These are phyloP conservation scores for Pituophis catenifer DNA, from an alignment of 2,113 vertebrate species.

Conservation along the genomic window DNA sequence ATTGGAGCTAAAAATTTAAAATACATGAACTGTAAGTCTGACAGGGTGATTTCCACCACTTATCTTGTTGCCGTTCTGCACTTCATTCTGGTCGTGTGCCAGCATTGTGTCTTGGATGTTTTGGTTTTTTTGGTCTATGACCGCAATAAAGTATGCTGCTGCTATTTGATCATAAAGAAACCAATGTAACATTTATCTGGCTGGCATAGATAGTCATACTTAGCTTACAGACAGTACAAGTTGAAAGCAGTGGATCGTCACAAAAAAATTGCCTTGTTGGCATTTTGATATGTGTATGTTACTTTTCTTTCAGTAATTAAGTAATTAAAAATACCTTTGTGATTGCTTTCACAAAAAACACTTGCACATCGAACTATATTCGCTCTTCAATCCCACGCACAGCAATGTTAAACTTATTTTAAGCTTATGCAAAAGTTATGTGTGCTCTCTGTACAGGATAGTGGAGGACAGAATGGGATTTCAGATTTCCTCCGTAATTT, in stretches of 20 bases:
- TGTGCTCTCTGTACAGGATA: no score
- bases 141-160: background rate
- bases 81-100: no score
- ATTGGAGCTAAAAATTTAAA: no score
- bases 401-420: background rate
- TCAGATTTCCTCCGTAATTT: no score
- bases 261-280: background rate
- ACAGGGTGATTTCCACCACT: no score
- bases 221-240: background rate
- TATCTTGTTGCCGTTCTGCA: no score
- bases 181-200: background rate
- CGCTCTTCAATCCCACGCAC: background rate
- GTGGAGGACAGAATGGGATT: no score
- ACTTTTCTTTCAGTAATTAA: background rate
- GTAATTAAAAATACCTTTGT: background rate
- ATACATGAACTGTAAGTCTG: no score
- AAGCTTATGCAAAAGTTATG: no score
- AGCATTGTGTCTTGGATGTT: no score
- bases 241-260: background rate
- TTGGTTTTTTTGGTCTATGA: no score
- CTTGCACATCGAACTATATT: background rate
- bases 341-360: background rate
- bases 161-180: background rate
- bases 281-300: background rate
- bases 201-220: background rate